Evolutionary conservation across 2,113 vertebrate species (phyloP), one percentile per base, ranked within the genome.

Genomic region (Lophura nycthemera): DNA sequence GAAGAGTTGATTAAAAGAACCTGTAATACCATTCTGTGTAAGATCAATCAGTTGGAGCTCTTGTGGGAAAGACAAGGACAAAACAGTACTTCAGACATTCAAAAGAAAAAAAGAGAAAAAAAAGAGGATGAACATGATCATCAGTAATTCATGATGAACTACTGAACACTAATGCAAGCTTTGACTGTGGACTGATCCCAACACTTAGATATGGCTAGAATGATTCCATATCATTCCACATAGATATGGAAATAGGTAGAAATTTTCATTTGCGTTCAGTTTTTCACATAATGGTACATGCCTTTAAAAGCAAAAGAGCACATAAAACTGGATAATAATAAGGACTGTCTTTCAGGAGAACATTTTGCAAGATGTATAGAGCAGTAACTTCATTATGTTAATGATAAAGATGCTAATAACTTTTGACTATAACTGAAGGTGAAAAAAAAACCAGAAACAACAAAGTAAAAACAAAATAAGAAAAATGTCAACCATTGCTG

Each of bases 101-200:
- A 67, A 83, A 56, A 45, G 30, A 5, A 32, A 56, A 42, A 60
- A 47, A 2, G 22, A 8, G 12, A 30, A 10, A 16, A 24, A 19
- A 36, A 10, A 19, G 30, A 34, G 20, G 4, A 15, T 6, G 1
- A n/a, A 22, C 29, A 10, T 3, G n/a, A 25, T 25, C 2, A 1
- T 20, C 16, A 77, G 29, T 19, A 43, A 22, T 21, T 73, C 22
- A 45, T 30, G 42, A 27, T 15, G 60, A 11, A 36, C 11, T 11
- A 36, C 15, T 81, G 34, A 77, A 45, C 32, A 17, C 3, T 57
- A 20, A 22, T 60, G 42, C 22, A 69, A 86, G 36, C 63, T 43
- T 8, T 34, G 65, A 47, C 42, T 75, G 11, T 61, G 71, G 48
- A 6, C 38, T 88, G 48, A 79, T 48, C 9, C 19, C 3, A 17